Conservation (phyloP, 2,797 vertebrate genomes). For the Euthynnus affinis region DNA sequence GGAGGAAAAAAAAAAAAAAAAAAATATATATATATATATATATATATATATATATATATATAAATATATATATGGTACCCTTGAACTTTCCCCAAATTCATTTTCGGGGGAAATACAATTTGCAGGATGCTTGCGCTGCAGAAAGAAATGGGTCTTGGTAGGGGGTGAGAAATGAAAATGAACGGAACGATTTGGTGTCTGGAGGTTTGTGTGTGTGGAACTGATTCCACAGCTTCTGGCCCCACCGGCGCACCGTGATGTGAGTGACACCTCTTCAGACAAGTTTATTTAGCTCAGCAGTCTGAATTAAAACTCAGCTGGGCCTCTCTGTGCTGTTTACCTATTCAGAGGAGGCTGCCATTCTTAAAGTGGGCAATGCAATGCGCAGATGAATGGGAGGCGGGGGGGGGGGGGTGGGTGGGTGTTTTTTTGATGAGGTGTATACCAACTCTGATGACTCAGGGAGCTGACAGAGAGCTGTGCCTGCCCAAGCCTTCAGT, state of each 20-base stretch:
- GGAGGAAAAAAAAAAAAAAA: conserved; percentile 9
- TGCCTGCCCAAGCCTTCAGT: conserved; percentile 10
- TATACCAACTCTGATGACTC: conserved; percentile 27
- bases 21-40: conserved; percentile 4
- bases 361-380: conserved; percentile 31
- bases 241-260: conserved; percentile 25
- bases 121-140: conserved; percentile 72
- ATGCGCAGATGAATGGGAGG: conserved; percentile 36
- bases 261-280: conserved; percentile 52
- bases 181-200: conserved; percentile 53
- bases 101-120: conserved; percentile 65
- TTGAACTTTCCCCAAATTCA: conserved; percentile 73
- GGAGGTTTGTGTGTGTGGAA: conserved; percentile 52
- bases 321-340: conserved; percentile 47
- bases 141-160: conserved; percentile 67
- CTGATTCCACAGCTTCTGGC: conserved; percentile 51
- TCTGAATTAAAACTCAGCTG: conserved; percentile 61
- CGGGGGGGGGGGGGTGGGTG: background rate
- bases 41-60: conserved; percentile 18
- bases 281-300: conserved; percentile 65
- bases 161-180: conserved; percentile 58
- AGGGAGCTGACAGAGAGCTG: conserved; percentile 7
- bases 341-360: conserved; percentile 49
- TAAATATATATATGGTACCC: conserved; percentile 38
- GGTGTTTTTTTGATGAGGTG: conserved; percentile 38